Conservation (phyloP, 1,140 invertebrate genomes). For the Drosophila varians region DNA sequence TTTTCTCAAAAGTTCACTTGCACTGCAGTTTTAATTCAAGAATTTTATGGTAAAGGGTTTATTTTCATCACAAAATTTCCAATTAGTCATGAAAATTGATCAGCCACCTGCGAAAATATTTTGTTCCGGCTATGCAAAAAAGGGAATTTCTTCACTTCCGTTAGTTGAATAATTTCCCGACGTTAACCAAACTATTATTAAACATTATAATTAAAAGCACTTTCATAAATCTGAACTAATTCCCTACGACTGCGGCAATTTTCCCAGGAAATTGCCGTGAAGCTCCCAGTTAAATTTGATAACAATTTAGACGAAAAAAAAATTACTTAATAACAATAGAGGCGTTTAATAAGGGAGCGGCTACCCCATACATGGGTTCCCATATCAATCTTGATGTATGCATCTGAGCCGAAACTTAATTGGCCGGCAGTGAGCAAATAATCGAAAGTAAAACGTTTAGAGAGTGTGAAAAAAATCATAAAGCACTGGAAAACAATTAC, state of each 20-base stretch:
- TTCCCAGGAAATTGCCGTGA: constrained; percentile 27
- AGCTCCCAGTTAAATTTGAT: constrained; percentile 15
- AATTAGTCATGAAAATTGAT: constrained; percentile 5
- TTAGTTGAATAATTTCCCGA: not conserved
- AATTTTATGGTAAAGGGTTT: too few species aligned
- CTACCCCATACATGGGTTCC: not conserved
- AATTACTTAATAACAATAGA: constrained; percentile 21
- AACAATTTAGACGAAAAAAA: constrained; percentile 1
- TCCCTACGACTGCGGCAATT: constrained; percentile 3
- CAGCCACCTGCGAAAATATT: not conserved
- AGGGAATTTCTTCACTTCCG: not conserved
- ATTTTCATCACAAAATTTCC: not conserved
- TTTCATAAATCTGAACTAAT: constrained; percentile 32
- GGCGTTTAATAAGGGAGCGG: not conserved
- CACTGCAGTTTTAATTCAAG: too few species aligned
- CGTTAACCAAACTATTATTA: constrained; percentile 3
- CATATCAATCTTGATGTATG: constrained; percentile 32
- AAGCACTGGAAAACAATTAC: constrained; percentile 34
- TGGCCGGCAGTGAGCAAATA: constrained; percentile 21
- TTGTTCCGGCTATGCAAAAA: constrained; percentile 3
- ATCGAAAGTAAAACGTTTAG: constrained; percentile 57
- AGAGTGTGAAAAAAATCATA: constrained; percentile 42
- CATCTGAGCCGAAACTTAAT: constrained; percentile 45
- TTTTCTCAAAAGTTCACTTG: too few species aligned
- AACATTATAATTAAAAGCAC: not conserved